Conservation (phyloP, 2,797 vertebrate species). For the Allobates femoralis region DNA sequence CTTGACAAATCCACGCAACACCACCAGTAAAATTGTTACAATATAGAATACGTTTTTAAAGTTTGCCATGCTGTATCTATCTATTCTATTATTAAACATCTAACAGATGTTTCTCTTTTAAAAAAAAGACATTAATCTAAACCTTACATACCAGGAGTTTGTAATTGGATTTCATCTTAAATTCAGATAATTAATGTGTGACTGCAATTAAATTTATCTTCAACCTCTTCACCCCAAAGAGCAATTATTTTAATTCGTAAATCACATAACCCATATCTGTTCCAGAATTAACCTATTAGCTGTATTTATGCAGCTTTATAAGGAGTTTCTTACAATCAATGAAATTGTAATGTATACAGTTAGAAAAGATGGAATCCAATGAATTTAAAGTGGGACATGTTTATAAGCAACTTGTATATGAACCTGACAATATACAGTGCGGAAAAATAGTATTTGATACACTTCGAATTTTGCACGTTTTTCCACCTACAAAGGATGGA, state of each 20-base stretch:
- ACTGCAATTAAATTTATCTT: conserved; percentile 38
- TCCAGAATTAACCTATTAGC: not conserved
- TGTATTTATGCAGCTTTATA: not conserved
- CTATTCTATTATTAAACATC: not conserved
- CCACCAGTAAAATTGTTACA: not conserved
- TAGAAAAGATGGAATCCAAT: not conserved
- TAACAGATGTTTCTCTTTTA: conserved; percentile 33
- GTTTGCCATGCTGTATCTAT: not conserved
- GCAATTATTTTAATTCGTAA: conserved; percentile 13
- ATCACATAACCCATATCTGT: not conserved
- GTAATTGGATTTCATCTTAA: conserved; percentile 23
- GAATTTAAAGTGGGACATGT: too few relatives aligned
- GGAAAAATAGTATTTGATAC: too few relatives aligned
- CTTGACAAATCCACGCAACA: too few relatives aligned
- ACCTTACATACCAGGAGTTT: conserved; percentile 12
- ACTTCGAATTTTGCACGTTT: too few relatives aligned
- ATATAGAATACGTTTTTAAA: not conserved
- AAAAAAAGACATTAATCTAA: conserved; percentile 36
- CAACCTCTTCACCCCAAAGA: conserved; percentile 16
- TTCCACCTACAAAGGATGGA: too few relatives aligned
- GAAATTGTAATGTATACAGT: not conserved
- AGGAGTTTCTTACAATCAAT: not conserved
- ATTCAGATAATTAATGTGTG: conserved; percentile 46
- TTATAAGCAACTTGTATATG: too few relatives aligned
- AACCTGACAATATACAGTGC: too few relatives aligned